Evolutionary conservation across 2,113 vertebrate genomes (phyloP), one percentile per base, ranked within the genome.

Genomic region (Entelurus aequoreus): DNA sequence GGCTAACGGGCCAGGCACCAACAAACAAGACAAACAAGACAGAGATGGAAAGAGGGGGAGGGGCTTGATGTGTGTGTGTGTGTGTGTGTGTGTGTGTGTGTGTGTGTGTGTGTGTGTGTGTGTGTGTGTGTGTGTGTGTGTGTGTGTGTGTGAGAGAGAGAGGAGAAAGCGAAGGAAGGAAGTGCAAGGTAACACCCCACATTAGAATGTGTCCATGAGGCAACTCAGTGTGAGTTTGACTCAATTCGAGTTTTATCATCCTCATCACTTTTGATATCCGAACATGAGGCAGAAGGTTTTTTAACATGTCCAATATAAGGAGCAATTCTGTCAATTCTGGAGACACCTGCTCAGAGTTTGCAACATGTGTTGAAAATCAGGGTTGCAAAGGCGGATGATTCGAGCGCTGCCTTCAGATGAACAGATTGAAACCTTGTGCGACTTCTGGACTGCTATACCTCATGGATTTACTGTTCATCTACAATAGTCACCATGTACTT

Each of bases 21-120:
- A 86, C 77, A 83, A 85, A 86, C 81, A 79, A 78, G 71, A 83
- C 79, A 84, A 88, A 86, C 78, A 83, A 84, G 79, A 84, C 82
- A 84, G 69, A 80, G 76, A 83, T 48, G 36, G 8, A 21, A 15
- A 3, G 48, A 10, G 21, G 28, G n/a, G 10, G 51, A 53, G 48
- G 35, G 5, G 48, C 28, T 69, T 58, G 54, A 38, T 54, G 48
- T 70, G 28, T 59, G 53, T 72, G 65, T 48, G 50, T 62, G 64
- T 57, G 60, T 62, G 61, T 62, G 44, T 28, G 2, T 36, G 54
- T 9, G 21, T 55, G 19, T 5, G 5, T 54, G 2, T 36, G 54
- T 9, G 21, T 55, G 19, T 5, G 5, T 54, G 48, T 70, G 28
- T 59, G 53, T 72, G 65, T 48, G 50, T 64, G 64, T 57, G 60